phyloP scores from a whole-genome alignment of 2,797 vertebrate species.

The Bothrops alternatus region DNA sequence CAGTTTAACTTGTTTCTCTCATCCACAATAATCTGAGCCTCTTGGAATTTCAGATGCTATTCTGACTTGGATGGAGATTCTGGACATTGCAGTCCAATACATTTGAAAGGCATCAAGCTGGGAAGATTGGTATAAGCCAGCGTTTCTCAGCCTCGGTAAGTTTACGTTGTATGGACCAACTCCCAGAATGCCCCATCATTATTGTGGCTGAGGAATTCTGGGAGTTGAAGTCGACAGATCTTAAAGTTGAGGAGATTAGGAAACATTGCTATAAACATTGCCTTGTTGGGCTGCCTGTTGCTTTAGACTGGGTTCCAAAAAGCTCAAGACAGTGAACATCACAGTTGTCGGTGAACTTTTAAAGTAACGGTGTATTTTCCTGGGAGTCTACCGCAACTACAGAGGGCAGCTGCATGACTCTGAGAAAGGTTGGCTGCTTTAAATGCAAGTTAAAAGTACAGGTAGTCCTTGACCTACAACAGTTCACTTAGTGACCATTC shows the following conservation, averaged over 20 bases:
- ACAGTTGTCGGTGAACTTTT: not conserved
- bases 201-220: not conserved
- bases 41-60: not conserved
- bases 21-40: not conserved
- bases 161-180: not conserved
- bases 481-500: not conserved
- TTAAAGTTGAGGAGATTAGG: not conserved
- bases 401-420: not conserved
- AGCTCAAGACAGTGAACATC: not conserved
- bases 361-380: not conserved
- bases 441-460: not conserved
- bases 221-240: not conserved
- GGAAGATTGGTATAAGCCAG: not conserved
- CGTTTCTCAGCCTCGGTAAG: not conserved
- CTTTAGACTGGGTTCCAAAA: not conserved
- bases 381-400: not conserved
- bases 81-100: not conserved
- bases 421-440: not conserved
- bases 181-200: not conserved
- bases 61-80: not conserved
- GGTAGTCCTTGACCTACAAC: not conserved
- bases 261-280: not conserved
- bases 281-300: not conserved
- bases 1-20: not conserved
- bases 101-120: not conserved